These are phyloP conservation scores for Sinelater perroti DNA, from an alignment of 2,888 invertebrate species.

Conservation along the genomic window DNA sequence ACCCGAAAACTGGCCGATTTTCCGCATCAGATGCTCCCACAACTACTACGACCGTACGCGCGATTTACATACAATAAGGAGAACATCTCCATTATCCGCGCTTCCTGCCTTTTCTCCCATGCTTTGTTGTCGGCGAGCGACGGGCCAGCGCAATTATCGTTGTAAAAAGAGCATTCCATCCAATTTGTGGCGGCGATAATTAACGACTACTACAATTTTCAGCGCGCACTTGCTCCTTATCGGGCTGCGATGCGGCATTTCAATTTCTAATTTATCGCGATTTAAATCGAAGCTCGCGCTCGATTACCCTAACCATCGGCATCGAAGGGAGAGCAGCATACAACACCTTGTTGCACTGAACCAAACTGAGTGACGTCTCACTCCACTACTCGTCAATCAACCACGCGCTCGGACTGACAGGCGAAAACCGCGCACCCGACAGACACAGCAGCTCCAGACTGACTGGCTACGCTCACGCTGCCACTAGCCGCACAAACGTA, in stretches of 20 bases:
- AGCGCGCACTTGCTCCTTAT: neutral
- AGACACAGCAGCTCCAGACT: neutral
- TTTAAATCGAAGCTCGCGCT: neutral
- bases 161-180: constrained; percentile 2
- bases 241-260: neutral
- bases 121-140: neutral
- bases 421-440: neutral
- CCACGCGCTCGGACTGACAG: neutral
- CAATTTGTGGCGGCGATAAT: constrained; percentile 19
- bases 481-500: neutral
- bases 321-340: too few relatives aligned
- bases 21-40: neutral
- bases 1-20: too few relatives aligned
- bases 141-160: neutral
- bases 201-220: constrained; percentile 7
- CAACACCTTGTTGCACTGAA: too few relatives aligned
- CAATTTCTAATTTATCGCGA: neutral
- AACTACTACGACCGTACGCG: neutral
- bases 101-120: constrained; percentile 25
- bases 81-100: constrained; percentile 21
- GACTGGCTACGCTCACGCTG: constrained; percentile 13
- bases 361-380: too few relatives aligned
- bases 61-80: constrained; percentile 26
- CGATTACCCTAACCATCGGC: neutral
- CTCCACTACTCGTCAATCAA: too few relatives aligned